These are phyloP conservation scores for Crax fasciolata DNA, from an alignment of 2,797 vertebrate genomes.

Conservation along the genomic window DNA sequence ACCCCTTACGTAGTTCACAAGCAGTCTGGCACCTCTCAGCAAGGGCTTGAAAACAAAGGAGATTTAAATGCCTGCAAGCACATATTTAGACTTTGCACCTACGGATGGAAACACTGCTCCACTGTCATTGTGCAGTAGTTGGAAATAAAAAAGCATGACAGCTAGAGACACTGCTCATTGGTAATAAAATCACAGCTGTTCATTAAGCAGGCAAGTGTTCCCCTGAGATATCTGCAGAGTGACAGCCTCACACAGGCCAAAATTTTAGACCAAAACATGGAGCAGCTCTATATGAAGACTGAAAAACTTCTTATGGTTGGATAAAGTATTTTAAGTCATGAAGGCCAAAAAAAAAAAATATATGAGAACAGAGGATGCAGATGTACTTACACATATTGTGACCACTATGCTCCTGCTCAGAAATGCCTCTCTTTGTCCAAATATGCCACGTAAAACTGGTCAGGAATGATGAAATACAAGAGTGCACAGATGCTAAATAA, in stretches of 20 bases:
- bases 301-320: fast-evolving
- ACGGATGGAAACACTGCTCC: background rate
- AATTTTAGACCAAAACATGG: background rate
- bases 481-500: fast-evolving
- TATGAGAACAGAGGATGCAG: fast-evolving
- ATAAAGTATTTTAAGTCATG: background rate
- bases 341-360: background rate
- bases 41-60: background rate
- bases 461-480: fast-evolving
- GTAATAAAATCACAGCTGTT: background rate
- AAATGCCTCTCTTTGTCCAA: background rate
- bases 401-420: background rate
- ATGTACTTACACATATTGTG: fast-evolving
- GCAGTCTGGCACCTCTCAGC: background rate
- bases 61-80: background rate
- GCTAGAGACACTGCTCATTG: background rate
- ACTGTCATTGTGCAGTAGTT: conserved; percentile 43
- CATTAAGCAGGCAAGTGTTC: background rate
- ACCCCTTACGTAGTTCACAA: background rate
- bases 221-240: fast-evolving
- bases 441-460: background rate
- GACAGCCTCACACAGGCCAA: background rate
- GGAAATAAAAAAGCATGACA: conserved; percentile 53
- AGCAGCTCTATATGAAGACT: background rate
- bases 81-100: background rate